Conservation (phyloP, 2,888 invertebrate genomes). For the Yponomeuta sedellus region DNA sequence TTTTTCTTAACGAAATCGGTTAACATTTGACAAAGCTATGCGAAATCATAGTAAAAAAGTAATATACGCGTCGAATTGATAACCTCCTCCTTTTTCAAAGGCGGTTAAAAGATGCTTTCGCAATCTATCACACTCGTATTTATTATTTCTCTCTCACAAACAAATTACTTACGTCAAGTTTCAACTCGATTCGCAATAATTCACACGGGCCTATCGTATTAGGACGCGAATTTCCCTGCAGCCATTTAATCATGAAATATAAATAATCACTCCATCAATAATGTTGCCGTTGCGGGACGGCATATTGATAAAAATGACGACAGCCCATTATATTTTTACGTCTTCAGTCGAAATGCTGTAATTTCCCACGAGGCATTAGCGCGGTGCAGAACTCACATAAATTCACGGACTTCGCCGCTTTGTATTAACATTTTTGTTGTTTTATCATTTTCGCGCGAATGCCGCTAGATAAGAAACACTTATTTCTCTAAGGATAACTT, state of each 20-base stretch:
- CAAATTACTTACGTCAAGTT: not conserved
- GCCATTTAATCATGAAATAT: not conserved
- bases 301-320: conserved; percentile 15
- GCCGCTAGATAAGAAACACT: conserved; percentile 6
- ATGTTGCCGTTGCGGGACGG: not conserved
- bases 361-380: conserved; percentile 18
- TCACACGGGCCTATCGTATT: not conserved
- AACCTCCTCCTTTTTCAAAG: no score
- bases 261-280: conserved; percentile 6
- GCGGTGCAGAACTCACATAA: conserved; percentile 16
- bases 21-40: no score
- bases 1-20: no score
- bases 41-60: no score
- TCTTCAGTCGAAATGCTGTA: conserved; percentile 16
- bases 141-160: no score
- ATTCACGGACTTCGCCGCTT: conserved; percentile 11
- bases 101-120: no score
- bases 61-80: no score
- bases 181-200: not conserved
- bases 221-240: not conserved
- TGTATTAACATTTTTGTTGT: conserved; percentile 15
- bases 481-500: conserved; percentile 16
- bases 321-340: conserved; percentile 16
- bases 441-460: conserved; percentile 13
- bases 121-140: no score